Evolutionary conservation across 1,140 invertebrate species (phyloP), one percentile per base, ranked within the genome.

Genomic region (Glomeris maerens): DNA sequence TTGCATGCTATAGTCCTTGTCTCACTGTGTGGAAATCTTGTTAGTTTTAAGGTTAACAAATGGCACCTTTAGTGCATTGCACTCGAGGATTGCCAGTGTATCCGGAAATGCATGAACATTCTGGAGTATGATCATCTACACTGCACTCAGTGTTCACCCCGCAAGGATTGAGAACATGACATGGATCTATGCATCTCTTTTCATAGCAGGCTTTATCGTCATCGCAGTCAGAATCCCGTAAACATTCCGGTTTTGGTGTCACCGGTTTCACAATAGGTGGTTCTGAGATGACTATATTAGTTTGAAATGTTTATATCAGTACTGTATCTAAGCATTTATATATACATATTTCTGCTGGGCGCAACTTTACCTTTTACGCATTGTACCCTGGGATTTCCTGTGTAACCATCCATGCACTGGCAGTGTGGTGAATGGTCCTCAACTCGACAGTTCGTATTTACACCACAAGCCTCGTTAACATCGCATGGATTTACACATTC

Each of bases 171-270:
- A 83, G 83, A 14, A 76, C 73, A 10, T 72, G 70, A 62, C 83
- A 91, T 17, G 83, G 86, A 70, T 90, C 78, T 57, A 62, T 67
- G 61, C 83, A 86, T 66, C 77, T 80, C 53, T 82, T 78, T 61
- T 76, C 78, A 14, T 77, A 70, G 57, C 83, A 86, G n/a, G 81
- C 62, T 22, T 49, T 28, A 38, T 47, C 41, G 17, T 26, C 14
- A 2, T 57, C 52, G 47, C 62, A 63, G 23, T 62, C 57, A 27
- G 52, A 50, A 31, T 59, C 54, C 14, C 39, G 80, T 5, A 75
- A 72, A 64, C 88, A 92, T 66, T 90, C 83, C 42, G 83, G 71
- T 50, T 48, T 13, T 50, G 54, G 29, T 42, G n/a, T 17, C 31
- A 17, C 31, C 10, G 17, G 31, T 36, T 17, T 17, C 31, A 17